These are phyloP conservation scores for Dendrolimus kikuchii DNA, from an alignment of 1,140 invertebrate genomes.

Conservation along the genomic window DNA sequence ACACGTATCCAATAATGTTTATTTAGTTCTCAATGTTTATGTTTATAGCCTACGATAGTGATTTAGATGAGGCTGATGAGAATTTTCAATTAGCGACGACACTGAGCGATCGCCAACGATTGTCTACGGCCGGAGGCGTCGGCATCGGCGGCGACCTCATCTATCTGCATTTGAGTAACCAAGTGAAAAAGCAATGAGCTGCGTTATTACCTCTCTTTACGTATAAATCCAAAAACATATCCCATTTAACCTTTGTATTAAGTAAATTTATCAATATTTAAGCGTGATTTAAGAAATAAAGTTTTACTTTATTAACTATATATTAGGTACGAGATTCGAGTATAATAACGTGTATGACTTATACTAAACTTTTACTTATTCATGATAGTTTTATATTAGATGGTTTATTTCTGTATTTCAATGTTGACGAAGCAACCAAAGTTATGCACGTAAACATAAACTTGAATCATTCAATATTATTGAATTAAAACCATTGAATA, in stretches of 20 bases:
- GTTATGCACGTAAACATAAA: too few relatives aligned
- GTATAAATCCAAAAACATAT: slow-evolving; percentile 53
- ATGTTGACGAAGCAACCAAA: too few relatives aligned
- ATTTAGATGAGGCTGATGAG: slow-evolving; percentile 62
- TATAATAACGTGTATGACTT: too few relatives aligned
- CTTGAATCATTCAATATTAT: too few relatives aligned
- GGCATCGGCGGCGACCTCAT: slow-evolving; percentile 50
- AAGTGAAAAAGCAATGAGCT: slow-evolving; percentile 68
- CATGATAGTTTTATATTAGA: too few relatives aligned
- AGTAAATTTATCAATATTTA: too few relatives aligned
- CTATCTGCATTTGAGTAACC: slow-evolving; percentile 69
- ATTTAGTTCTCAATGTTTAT: neutral
- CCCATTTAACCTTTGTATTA: slow-evolving; percentile 4
- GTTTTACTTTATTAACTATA: too few relatives aligned
- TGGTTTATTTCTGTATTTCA: too few relatives aligned
- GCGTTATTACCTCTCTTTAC: slow-evolving; percentile 63
- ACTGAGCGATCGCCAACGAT: slow-evolving; percentile 65
- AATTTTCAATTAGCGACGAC: slow-evolving; percentile 68
- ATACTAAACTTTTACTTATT: too few relatives aligned
- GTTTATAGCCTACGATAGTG: slow-evolving; percentile 32
- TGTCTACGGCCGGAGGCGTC: slow-evolving; percentile 45
- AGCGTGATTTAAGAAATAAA: too few relatives aligned
- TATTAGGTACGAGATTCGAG: too few relatives aligned
- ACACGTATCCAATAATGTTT: neutral
- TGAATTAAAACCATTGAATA: too few relatives aligned